phyloP scores from a whole-genome alignment of 2,113 vertebrate genomes.

The Galemys pyrenaicus region DNA sequence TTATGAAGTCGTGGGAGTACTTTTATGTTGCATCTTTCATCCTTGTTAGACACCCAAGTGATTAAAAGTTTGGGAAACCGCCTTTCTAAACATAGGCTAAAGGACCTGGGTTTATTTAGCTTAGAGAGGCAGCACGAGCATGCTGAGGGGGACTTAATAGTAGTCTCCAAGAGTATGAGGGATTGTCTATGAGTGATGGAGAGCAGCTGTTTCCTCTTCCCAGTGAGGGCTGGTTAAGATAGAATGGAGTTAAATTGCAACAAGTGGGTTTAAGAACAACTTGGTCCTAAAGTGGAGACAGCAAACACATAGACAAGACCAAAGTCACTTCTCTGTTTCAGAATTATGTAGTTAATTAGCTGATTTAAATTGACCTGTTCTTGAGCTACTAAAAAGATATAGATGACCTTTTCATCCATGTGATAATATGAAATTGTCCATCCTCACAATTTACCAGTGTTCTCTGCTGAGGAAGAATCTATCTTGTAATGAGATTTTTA shows the following conservation, averaged over 20 bases:
- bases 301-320: neutral
- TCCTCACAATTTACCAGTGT: neutral
- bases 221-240: neutral
- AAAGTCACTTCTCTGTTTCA: neutral
- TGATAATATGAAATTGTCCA: neutral
- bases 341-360: neutral
- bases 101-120: slow-evolving; percentile 59
- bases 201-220: slow-evolving; percentile 65
- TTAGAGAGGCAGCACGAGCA: slow-evolving; percentile 21
- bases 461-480: neutral
- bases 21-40: neutral
- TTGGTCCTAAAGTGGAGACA: slow-evolving; percentile 15
- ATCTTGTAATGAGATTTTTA: neutral
- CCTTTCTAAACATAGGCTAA: slow-evolving; percentile 24
- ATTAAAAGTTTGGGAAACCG: slow-evolving; percentile 61
- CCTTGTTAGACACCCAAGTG: slow-evolving; percentile 23
- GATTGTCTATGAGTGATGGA: slow-evolving; percentile 33
- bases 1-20: neutral
- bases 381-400: neutral
- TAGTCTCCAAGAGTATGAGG: slow-evolving; percentile 28
- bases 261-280: slow-evolving; percentile 11
- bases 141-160: slow-evolving; percentile 46
- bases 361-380: neutral
- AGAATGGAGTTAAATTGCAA: neutral
- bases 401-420: neutral